Evolutionary conservation across 2,113 vertebrate species (phyloP).

Genomic region (Acinonyx jubatus): DNA sequence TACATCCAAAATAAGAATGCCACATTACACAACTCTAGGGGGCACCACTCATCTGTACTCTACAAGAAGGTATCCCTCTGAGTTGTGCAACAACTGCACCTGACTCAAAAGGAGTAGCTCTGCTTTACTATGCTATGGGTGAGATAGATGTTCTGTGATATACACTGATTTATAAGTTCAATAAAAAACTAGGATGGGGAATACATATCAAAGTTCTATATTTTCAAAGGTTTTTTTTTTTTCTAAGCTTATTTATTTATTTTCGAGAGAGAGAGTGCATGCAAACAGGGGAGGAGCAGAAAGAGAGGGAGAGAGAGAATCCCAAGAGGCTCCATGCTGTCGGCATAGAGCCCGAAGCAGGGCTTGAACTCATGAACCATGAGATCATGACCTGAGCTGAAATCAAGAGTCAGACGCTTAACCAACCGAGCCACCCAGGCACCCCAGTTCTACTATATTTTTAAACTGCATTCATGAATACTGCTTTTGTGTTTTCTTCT

Average conservation of each 20-base stretch:
- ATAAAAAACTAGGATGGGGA: neutral
- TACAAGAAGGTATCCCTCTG: neutral
- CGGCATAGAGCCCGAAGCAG: too few relatives aligned
- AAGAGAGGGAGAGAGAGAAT: too few relatives aligned
- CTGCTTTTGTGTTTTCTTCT: neutral
- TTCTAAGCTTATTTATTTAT: too few relatives aligned
- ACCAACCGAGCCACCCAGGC: too few relatives aligned
- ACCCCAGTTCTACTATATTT: neutral
- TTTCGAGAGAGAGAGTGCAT: too few relatives aligned
- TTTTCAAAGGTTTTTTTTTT: too few relatives aligned
- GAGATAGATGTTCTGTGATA: neutral
- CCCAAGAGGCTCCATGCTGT: too few relatives aligned
- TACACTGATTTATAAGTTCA: neutral
- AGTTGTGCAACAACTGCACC: neutral
- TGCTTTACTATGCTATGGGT: neutral
- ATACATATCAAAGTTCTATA: neutral
- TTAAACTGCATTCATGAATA: neutral
- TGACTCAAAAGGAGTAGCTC: neutral
- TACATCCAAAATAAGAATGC: neutral
- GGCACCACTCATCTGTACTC: neutral
- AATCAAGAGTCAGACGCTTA: too few relatives aligned
- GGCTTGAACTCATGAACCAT: too few relatives aligned
- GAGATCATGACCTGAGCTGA: too few relatives aligned
- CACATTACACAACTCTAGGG: neutral
- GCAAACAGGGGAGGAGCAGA: too few relatives aligned